A percentile compares a stretch with the other conserved stretches of the same genome.
These are phyloP conservation scores for Vipera latastei DNA, from an alignment of 2,797 vertebrate genomes.

Conservation along the genomic window DNA sequence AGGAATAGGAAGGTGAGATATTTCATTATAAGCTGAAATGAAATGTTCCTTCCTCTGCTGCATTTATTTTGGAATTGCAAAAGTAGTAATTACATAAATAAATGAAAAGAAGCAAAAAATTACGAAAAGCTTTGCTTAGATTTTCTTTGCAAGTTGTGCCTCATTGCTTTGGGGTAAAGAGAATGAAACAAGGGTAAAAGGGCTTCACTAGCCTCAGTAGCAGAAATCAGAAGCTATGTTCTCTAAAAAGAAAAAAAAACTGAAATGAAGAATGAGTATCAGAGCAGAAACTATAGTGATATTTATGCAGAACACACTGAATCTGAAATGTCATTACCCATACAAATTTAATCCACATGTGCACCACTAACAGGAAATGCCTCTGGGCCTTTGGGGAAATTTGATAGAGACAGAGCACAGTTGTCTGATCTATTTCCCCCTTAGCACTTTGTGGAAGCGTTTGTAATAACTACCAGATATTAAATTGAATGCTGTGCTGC, in stretches of 20 bases:
- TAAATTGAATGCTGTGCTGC: neutral
- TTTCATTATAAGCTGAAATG: neutral
- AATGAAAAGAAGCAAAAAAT: slow-evolving; percentile 1
- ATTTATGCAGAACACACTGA: slow-evolving; percentile 47
- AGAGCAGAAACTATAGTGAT: slow-evolving; percentile 36
- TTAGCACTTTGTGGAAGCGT: slow-evolving; percentile 34
- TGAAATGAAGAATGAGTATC: slow-evolving; percentile 26
- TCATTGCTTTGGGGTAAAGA: neutral
- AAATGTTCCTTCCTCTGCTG: neutral
- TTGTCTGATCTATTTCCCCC: neutral
- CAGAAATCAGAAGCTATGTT: neutral
- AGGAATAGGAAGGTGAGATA: neutral
- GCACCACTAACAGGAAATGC: slow-evolving; percentile 44
- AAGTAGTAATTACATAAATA: neutral
- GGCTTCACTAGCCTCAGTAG: neutral
- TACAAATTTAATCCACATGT: slow-evolving; percentile 53
- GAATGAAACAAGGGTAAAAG: neutral
- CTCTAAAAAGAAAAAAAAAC: neutral
- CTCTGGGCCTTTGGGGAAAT: slow-evolving; percentile 25
- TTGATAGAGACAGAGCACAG: slow-evolving; percentile 17
- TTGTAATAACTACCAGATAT: slow-evolving; percentile 27
- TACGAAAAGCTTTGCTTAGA: slow-evolving; percentile 20
- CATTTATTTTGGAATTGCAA: neutral
- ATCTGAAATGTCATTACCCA: slow-evolving; percentile 48
- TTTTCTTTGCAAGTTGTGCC: rapidly evolving